These are phyloP conservation scores for Magallana gigas DNA, from an alignment of 1,140 invertebrate species.

Conservation along the genomic window DNA sequence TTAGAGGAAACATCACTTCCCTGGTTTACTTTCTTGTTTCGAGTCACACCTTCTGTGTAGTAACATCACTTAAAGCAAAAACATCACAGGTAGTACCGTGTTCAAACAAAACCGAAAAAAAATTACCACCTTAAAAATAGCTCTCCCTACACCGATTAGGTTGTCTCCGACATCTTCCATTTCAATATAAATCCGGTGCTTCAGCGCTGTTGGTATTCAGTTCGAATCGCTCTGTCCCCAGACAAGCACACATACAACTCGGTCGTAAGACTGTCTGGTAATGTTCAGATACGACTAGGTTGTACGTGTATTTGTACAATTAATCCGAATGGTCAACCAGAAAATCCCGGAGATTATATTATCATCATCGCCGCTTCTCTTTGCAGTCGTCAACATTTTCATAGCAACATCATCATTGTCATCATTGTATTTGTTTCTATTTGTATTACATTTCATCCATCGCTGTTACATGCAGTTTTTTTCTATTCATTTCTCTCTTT, in stretches of 20 bases:
- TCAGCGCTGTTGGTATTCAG: not conserved
- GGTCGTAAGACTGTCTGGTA: not conserved
- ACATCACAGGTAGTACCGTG: not conserved
- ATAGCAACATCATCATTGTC: too few relatives aligned
- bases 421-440: too few relatives aligned
- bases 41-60: slow-evolving; percentile 4
- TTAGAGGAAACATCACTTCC: not conserved
- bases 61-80: not conserved
- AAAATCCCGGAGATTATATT: too few relatives aligned
- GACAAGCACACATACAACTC: slow-evolving; percentile 28
- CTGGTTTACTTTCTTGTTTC: not conserved
- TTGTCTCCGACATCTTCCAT: not conserved
- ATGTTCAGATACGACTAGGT: slow-evolving; percentile 21
- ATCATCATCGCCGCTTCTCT: not conserved
- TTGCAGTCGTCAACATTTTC: not conserved
- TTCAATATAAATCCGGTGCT: not conserved
- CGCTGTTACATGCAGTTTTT: too few relatives aligned
- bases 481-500: too few relatives aligned
- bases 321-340: too few relatives aligned
- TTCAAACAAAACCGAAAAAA: not conserved
- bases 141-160: not conserved
- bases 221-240: not conserved
- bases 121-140: not conserved
- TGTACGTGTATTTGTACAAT: slow-evolving; percentile 26
- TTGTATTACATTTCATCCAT: too few relatives aligned